Evolutionary conservation across 2,888 invertebrate species (phyloP), one percentile per base, ranked within the genome.

Genomic region (Camptogramma bilineatum): DNA sequence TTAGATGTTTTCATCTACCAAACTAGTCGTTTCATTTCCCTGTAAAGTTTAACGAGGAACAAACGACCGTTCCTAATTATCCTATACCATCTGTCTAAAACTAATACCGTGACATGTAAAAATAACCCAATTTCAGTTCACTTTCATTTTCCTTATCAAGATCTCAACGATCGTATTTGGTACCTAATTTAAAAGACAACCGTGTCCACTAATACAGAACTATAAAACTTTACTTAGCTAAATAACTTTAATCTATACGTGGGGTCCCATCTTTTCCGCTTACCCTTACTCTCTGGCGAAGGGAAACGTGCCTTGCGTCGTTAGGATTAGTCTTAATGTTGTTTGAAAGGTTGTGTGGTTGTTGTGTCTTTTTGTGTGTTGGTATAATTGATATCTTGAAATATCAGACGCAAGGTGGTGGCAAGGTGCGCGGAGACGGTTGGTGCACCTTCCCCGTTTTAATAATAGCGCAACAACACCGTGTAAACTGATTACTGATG

Each of bases 401-500:
- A 81, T 88, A 90, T 90, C 88, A 83, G 83, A 83, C 89, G 92
- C 93, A 92, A 93, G 93, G 93, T 93, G 90, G 75, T 59, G 73
- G 91, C 93, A 93, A 93, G 92, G 93, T 92, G 92, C 80, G 68
- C 78, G 69, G 71, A 75, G 90, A 88, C 92, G 90, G 91, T 91
- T 91, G 90, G 76, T 71, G 82, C 87, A 85, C 86, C 86, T 86
- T 85, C 83, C 75, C 71, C 72, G 73, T 54, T 71, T 68, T 83
- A 84, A 84, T 87, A 85, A 87, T 81, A 84, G 69, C 82, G 83
- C 82, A 84, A 84, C 86, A 81, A 75, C 76, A 79, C 79, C 87
- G 87, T 86, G 85, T 86, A 87, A 87, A 86, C 86, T 90, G 91
- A 90, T 91, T 90, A 90, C 82, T 84, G 81, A 71, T 80, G 82